phyloP scores from a whole-genome alignment of 1,140 invertebrate genomes.

The Zaprionus vittiger region DNA sequence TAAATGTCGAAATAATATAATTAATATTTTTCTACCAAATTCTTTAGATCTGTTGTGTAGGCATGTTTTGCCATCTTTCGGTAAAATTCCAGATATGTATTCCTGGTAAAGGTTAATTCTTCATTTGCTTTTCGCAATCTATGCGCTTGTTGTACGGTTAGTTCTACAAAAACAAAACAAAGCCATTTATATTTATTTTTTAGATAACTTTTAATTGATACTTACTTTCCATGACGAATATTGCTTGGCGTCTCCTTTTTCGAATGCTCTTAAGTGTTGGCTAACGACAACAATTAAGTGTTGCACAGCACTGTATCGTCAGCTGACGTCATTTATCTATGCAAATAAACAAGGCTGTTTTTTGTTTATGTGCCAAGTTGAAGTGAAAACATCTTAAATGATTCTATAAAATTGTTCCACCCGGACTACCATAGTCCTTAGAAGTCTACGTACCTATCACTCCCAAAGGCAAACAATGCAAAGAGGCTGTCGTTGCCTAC shows the following conservation, averaged over 20 bases:
- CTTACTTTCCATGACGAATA: constrained; percentile 51
- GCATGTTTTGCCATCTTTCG: constrained; percentile 51
- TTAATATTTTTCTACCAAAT: constrained; percentile 45
- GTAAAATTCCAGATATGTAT: constrained; percentile 49
- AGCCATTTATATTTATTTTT: neutral
- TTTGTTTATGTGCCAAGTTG: constrained; percentile 64
- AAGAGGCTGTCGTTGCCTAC: constrained; percentile 13
- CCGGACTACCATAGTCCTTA: constrained; percentile 16
- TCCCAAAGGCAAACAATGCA: constrained; percentile 20
- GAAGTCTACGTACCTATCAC: neutral
- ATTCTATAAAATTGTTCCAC: neutral
- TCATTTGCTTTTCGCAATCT: constrained; percentile 45
- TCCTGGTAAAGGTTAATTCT: constrained; percentile 35
- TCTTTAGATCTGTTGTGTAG: constrained; percentile 54
- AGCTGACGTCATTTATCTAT: constrained; percentile 64
- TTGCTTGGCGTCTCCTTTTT: constrained; percentile 29
- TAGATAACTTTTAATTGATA: constrained; percentile 2
- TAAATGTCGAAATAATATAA: neutral
- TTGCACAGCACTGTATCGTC: neutral
- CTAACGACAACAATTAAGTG: neutral
- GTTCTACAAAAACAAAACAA: constrained; percentile 27
- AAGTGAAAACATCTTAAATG: constrained; percentile 30
- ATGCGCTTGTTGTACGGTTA: constrained; percentile 50
- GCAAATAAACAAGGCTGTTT: constrained; percentile 39
- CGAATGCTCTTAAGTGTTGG: constrained; percentile 33